These are phyloP conservation scores for Artemisiospiza belli DNA, from an alignment of 2,113 vertebrate species.

Conservation along the genomic window DNA sequence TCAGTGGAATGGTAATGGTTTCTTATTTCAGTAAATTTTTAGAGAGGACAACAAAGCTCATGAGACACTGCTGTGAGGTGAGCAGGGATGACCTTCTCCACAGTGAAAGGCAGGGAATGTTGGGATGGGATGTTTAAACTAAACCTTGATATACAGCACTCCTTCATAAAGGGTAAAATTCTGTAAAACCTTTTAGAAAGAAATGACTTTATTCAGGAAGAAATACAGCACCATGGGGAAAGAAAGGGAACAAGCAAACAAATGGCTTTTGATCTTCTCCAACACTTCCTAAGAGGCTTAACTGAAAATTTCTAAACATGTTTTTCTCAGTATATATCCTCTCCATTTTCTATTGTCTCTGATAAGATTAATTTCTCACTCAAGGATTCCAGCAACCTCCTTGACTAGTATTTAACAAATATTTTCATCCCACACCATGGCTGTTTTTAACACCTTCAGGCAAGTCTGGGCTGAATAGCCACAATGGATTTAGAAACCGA, in stretches of 20 bases:
- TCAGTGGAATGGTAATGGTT: not conserved
- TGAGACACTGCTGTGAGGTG: not conserved
- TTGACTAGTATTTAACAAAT: not conserved
- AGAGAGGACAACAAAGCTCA: not conserved
- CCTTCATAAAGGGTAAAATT: not conserved
- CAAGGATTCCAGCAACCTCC: not conserved
- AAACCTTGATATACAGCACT: not conserved
- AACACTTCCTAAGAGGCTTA: not conserved
- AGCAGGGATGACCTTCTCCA: not conserved
- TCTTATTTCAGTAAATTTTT: not conserved
- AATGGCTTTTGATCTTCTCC: not conserved
- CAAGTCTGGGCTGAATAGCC: not conserved
- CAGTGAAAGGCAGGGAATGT: rapidly evolving
- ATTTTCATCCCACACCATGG: not conserved
- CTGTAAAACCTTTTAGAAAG: not conserved
- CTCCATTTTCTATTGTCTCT: not conserved
- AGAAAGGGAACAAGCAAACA: not conserved
- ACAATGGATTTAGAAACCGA: not conserved
- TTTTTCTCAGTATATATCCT: not conserved
- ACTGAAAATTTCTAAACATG: not conserved
- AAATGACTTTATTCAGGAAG: not conserved
- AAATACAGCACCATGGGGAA: not conserved
- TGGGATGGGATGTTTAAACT: not conserved
- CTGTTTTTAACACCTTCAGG: rapidly evolving
- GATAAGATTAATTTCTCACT: not conserved